Base-by-base conservation (phyloP, 2,113 vertebrate genomes). In the Electrona antarctica region DNA sequence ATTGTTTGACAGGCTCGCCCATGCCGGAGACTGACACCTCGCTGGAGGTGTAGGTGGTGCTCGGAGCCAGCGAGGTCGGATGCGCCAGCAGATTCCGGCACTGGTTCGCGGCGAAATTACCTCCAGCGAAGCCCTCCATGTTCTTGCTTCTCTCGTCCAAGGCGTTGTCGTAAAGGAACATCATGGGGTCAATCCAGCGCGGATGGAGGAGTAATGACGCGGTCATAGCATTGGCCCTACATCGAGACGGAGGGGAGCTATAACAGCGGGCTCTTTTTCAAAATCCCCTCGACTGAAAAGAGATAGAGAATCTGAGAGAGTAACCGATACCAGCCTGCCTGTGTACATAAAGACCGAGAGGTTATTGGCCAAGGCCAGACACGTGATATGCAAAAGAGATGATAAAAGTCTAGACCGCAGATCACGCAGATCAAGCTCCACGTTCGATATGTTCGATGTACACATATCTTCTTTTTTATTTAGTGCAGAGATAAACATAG, bases 121-220 rank as follows among this genome's bases (percentile, higher is more conserved):
- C 94, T 88, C 94, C 95, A 80, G 93, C 93, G 88, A 95, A 96
- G 78, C 94, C 95, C 84, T 98, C 97, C 97, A 99, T 98, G 93
- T 95, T 98, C 93, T 98, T 98, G 93, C 93, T 97, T 91, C 96
- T 95, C 74, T 96, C 95, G 89, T 96, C 95, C 93, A 97, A 90
- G 86, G 94, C 92, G 94, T 94, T 96, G 94, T 98, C 97, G 95
- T 98, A 98, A 85, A 99, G 96, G 77, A 98, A 99, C 97, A 99
- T 98, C 93, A 98, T 95, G 92, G 96, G 97, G 94, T 98, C 97
- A 92, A 97, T 95, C 97, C 97, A 98, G 95, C 96, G 96, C 88
- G 97, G 96, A 88, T 97, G 96, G 92, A 99, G 96, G 92, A 99
- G 96, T 90, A 98, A 93, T 93, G 97, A 96, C 91, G 96, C 96